A percentile compares a stretch with the other conserved stretches of the same genome.
Evolutionary conservation across 2,113 vertebrate species (phyloP).

Genomic region (Sphaerodactylus townsendi): DNA sequence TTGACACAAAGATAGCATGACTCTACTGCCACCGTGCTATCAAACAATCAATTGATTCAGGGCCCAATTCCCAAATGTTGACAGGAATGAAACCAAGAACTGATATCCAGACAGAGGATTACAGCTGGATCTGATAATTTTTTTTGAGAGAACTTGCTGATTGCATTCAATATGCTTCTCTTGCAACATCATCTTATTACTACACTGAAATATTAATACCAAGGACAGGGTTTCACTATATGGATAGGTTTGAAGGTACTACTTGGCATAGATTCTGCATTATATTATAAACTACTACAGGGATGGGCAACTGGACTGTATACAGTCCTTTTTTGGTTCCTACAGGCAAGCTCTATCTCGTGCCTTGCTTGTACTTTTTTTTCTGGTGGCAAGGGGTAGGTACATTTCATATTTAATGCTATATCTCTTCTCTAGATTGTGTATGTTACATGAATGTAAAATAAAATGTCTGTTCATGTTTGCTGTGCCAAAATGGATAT

Average conservation of each 20-base stretch:
- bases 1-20: constrained; percentile 11
- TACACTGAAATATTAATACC: not conserved
- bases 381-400: not conserved
- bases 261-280: not conserved
- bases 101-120: not conserved
- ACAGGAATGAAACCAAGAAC: not conserved
- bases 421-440: not conserved
- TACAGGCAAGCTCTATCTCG: not conserved
- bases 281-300: no score
- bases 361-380: not conserved
- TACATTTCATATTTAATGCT: not conserved
- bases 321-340: no score
- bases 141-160: not conserved
- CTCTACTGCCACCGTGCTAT: constrained; percentile 11
- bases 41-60: constrained; percentile 6
- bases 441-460: not conserved
- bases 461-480: not conserved
- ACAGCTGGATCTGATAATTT: not conserved
- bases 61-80: not conserved
- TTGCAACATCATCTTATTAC: not conserved
- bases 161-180: not conserved
- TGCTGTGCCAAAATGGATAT: not conserved
- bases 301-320: no score
- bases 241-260: not conserved
- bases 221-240: not conserved